Base-by-base conservation (phyloP, 2,888 invertebrate species). In the Bombylius discolor region DNA sequence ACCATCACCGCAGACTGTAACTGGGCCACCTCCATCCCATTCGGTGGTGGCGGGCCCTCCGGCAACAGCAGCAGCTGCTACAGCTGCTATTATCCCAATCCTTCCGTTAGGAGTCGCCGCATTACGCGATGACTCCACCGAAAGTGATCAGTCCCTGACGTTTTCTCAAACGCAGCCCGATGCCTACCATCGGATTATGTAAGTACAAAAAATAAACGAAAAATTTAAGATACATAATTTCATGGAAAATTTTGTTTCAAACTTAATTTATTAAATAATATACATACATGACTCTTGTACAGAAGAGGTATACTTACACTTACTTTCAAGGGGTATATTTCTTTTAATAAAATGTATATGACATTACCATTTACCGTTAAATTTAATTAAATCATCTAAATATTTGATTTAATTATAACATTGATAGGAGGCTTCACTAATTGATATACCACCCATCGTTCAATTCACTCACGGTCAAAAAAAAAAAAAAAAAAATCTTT, bases 61-160 rank as follows among this genome's bases (percentile, higher is more conserved):
- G 65, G 71, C 72, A 72, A 73, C 73, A 67, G 72, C 73, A 60
- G 73, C 73, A 66, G 72, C 73, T 68, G 73, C 73, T 62, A 71
- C 73, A 71, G 73, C 73, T 71, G 73, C 73, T 61, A 73, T 73
- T 63, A 73, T 73, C 60, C 73, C 73, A 46, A 73, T 73, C 58
- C 59, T 73, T 65, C 73, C 73, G 65, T 67, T 73, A 61, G 73
- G 73, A 66, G 73, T 73, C 67, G 72, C 71, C 62, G 70, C 73
- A 63, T 65, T 73, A 62, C 73, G 73, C 66, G 73, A 74, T 73
- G 73, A 74, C 67, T 74, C 73, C 64, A 74, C 73, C 61, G 73
- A 74, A 65, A 73, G 73, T 57, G 73, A 74, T 63, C 73, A 74
- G 65, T 73, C 73, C 64, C 66, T 73, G 70, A 72, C 72, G 62